Evolutionary conservation across 2,797 vertebrate genomes (phyloP), one percentile per base, ranked within the genome.

Genomic region (Podarcis lilfordi): DNA sequence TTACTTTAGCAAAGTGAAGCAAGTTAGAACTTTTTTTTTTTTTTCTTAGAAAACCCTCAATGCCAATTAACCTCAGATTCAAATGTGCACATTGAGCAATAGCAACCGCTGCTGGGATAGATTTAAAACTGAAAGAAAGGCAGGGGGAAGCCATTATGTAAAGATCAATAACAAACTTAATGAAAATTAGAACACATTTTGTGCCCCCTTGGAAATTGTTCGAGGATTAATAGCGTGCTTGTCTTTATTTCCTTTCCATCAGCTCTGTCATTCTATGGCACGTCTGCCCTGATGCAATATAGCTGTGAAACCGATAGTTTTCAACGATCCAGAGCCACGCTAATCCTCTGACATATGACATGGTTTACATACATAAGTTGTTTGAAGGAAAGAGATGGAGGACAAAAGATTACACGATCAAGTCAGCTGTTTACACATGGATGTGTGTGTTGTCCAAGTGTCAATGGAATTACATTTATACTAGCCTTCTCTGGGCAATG

Each of bases 1-100:
- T 68, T 75, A 81, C 86, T 92, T 91, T 29, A 87, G 90, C 87
- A 50, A 61, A 81, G 2, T 76, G 19, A 69, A 85, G 82, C 84
- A 90, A 93, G 88, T 80, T n/a, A 71, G 86, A 32, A 32, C 66
- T 29, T 13, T 78, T 72, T 74, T 59, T 84, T 64, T 40, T 66
- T 86, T 71, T 86, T 71, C 29, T 78, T 66, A 80, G 9, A 79
- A 91, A 88, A 68, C 35, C 68, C 50, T 91, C 68, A 64, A 59
- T 89, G 76, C 79, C 82, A 91, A 89, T 82, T 92, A 92, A 91
- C 61, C 77, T 92, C 74, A 35, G 88, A 81, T 3, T 6, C 74
- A 89, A 91, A 77, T 85, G 68, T 85, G 71, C 64, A 88, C 45
- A 69, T 59, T 87, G 89, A 89, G 19, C 68, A 81, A 86, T 87